Percentiles rank a stretch among this genome's conserved stretches.
Conservation (phyloP, 2,797 vertebrate species). For the Silurus lanzhouensis region DNA sequence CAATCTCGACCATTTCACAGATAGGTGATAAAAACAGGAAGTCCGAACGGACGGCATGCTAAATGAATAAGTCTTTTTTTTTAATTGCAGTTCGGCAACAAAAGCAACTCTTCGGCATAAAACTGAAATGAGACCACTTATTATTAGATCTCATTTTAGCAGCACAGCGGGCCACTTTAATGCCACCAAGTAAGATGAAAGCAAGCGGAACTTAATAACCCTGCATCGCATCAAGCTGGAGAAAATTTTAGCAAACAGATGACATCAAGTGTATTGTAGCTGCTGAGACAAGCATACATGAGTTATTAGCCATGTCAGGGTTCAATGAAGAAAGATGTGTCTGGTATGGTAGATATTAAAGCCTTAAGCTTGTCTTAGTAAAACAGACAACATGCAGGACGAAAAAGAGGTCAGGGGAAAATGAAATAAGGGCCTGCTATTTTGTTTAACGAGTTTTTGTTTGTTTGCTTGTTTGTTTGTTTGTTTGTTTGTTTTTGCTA, state of each 20-base stretch:
- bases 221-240: slow-evolving; percentile 11
- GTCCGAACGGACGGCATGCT: neutral
- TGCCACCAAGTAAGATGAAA: slow-evolving; percentile 16
- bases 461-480: neutral
- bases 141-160: slow-evolving; percentile 1
- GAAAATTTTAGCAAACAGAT: slow-evolving; percentile 37
- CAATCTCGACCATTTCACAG: neutral
- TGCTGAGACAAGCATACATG: slow-evolving; percentile 52
- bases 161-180: slow-evolving; percentile 15
- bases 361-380: slow-evolving; percentile 13
- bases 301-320: slow-evolving; percentile 42
- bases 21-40: neutral
- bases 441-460: neutral
- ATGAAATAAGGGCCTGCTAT: neutral
- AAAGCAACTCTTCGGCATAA: slow-evolving; percentile 20
- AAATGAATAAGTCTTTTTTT: neutral
- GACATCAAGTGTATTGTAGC: slow-evolving; percentile 32
- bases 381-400: slow-evolving; percentile 21
- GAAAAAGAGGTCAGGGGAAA: slow-evolving; percentile 4
- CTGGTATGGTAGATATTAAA: slow-evolving; percentile 25
- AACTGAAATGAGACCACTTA: slow-evolving; percentile 5
- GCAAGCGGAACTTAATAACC: slow-evolving; percentile 44
- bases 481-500: no score
- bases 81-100: slow-evolving; percentile 13
- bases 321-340: slow-evolving; percentile 50